phyloP scores from a whole-genome alignment of 2,113 vertebrate species.

The Menura novaehollandiae region DNA sequence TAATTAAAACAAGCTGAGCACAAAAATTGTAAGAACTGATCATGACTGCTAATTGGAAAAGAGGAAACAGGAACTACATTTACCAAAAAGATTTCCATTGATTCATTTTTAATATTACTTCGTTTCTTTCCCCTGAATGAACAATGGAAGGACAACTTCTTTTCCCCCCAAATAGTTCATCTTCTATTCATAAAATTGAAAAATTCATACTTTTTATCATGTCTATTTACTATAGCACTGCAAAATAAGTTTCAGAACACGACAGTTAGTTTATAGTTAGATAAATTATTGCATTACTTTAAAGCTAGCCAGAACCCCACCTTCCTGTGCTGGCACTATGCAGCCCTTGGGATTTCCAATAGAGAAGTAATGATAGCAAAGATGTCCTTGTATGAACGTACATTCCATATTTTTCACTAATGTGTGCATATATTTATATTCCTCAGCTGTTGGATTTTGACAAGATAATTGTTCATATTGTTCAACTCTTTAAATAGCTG shows the following conservation, averaged over 20 bases:
- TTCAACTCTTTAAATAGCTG: not conserved
- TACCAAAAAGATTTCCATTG: not conserved
- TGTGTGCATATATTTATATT: not conserved
- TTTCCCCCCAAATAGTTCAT: not conserved
- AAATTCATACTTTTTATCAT: not conserved
- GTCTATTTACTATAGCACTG: not conserved
- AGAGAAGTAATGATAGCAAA: not conserved
- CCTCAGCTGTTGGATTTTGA: not conserved
- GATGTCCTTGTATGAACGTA: not conserved
- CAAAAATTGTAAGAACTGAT: not conserved
- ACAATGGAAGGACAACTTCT: not conserved
- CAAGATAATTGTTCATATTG: not conserved
- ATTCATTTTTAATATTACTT: not conserved
- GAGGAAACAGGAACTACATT: not conserved
- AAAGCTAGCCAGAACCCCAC: not conserved
- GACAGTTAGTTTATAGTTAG: not conserved
- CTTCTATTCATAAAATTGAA: not conserved
- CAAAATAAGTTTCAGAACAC: not conserved
- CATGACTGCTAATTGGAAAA: not conserved
- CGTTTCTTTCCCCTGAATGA: not conserved
- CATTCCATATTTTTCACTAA: not conserved
- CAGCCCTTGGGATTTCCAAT: not conserved
- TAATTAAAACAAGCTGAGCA: constrained; percentile 56
- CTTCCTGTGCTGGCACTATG: not conserved
- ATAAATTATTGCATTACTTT: not conserved